Base-by-base conservation (phyloP, 2,888 invertebrate species). In the Drosophila antonietae region DNA sequence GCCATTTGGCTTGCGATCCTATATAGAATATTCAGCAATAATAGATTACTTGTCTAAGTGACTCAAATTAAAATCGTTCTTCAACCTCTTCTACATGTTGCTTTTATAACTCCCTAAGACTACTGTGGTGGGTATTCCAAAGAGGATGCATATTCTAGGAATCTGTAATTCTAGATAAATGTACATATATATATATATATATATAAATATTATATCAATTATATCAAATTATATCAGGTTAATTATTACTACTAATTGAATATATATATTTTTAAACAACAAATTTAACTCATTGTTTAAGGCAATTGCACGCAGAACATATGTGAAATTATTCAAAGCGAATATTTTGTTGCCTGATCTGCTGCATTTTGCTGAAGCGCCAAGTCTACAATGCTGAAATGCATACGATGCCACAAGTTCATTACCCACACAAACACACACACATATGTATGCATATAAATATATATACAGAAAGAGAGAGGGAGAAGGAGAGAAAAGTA, bases 321-420 rank as follows among this genome's bases (percentile, higher is more conserved):
- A 46, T 46, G 46, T 58, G 15, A 53, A 71, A 35, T 63, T 53
- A 12, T 62, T 41, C 52, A 68, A 55, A n/a, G 49, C 15, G 56
- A 35, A 51, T 44, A 23, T 23, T 52, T 47, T 49, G 56, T 39
- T 35, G 64, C 46, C 59, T 53, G 47, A 28, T 41, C 49, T 59
- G 47, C 55, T 74, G 59, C 43, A 75, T 68, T 70, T 75, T 46
- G 58, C 60, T 46, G 51, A 72, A 73, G 47, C 70, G 75, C 65
- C 68, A 68, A 75, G 62, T 68, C 78, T 75, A 71, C 78, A 76
- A 76, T 72, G 70, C 61, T 67, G 81, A 70, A 80, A 76, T 74
- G 83, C 77, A 76, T 70, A 70, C 73, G 73, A 83, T 71, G 67
- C 81, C 73, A 69, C 81, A 79, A 85, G 77, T 79, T 77, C 52